Percentiles rank a stretch among this genome's conserved stretches.
phyloP scores from a whole-genome alignment of 2,888 invertebrate genomes.

The Tetragnatha montana region DNA sequence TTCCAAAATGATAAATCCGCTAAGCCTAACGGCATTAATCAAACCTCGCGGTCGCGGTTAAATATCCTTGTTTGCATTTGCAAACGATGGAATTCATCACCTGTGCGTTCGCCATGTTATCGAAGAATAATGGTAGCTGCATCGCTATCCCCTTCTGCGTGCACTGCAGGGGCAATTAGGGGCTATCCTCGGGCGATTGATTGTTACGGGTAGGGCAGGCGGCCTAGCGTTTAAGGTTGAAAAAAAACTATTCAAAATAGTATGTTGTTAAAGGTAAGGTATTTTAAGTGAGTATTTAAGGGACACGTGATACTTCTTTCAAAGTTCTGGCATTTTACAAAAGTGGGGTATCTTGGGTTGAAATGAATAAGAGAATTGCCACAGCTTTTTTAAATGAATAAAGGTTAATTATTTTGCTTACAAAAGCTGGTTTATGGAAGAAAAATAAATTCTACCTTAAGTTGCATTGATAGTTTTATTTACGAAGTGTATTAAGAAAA shows the following conservation, averaged over 20 bases:
- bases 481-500: no score
- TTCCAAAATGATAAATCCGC: neutral
- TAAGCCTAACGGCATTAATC: neutral
- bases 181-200: constrained; percentile 6
- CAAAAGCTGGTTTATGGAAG: no score
- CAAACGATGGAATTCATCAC: constrained; percentile 3
- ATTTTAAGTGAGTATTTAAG: no score
- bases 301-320: no score
- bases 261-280: no score
- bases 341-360: no score
- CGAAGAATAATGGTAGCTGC: constrained; percentile 6
- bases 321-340: no score
- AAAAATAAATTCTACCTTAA: no score
- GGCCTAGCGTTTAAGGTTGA: neutral
- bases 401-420: no score
- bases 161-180: constrained; percentile 7
- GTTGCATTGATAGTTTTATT: no score
- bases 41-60: neutral
- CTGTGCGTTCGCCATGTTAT: neutral
- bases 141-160: neutral
- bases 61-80: neutral
- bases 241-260: neutral
- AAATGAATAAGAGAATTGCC: no score
- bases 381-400: no score
- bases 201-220: neutral